A percentile compares a stretch with the other conserved stretches of the same genome.
These are phyloP conservation scores for Nomada fucata DNA, from an alignment of 2,888 invertebrate genomes.

Conservation along the genomic window DNA sequence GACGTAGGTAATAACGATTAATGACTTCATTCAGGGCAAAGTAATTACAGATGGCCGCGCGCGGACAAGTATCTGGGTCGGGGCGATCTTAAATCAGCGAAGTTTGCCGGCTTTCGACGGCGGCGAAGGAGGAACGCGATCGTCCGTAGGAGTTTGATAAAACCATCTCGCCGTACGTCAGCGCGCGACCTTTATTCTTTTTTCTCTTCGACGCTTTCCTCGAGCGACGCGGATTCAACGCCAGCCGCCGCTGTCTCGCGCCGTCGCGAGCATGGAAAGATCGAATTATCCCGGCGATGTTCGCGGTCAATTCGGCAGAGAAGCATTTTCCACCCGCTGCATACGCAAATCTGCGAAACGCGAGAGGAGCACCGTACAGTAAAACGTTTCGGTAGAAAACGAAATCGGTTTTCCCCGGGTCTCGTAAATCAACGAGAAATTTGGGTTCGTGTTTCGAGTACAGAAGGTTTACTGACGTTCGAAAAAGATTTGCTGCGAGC, in stretches of 20 bases:
- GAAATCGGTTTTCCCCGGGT: conserved; percentile 15
- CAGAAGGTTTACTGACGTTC: conserved; percentile 1
- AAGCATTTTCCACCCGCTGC: background rate
- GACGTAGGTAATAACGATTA: conserved; percentile 72
- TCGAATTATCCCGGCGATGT: background rate
- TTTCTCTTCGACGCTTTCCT: background rate
- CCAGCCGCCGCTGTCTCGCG: no score
- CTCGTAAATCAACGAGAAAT: conserved; percentile 65
- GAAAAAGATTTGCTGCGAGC: conserved; percentile 1
- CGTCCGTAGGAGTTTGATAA: background rate
- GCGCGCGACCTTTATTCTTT: background rate
- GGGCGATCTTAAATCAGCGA: conserved; percentile 38
- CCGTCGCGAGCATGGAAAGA: background rate
- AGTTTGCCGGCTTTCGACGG: background rate
- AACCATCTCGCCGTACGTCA: conserved; percentile 5
- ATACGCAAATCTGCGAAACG: background rate
- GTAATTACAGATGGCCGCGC: conserved; percentile 69
- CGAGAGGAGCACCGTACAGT: background rate
- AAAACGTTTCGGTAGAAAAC: conserved; percentile 10
- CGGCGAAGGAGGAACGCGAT: background rate
- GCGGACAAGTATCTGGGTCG: conserved; percentile 65
- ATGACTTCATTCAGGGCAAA: conserved; percentile 74
- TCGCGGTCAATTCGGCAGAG: no score
- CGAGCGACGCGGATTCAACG: background rate
- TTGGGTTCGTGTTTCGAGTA: background rate